Base-by-base conservation (phyloP, 2,888 invertebrate genomes). In the Drosophila peninsularis region DNA sequence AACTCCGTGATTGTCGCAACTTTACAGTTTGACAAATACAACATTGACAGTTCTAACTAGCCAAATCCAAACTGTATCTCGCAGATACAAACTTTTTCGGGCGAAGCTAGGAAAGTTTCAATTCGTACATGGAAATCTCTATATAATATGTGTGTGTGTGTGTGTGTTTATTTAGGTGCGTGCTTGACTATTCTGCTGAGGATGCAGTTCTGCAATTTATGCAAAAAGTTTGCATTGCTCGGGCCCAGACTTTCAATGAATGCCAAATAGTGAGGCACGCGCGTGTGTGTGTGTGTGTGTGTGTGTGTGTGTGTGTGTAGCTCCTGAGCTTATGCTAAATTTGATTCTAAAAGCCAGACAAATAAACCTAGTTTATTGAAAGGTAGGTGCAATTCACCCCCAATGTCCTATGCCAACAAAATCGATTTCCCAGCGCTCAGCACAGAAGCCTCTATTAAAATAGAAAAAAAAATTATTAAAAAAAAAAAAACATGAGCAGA, bases 101-200 rank as follows among this genome's bases (percentile, higher is more conserved):
- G 75, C 83, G 72, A 68, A 68, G 71, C 71, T 72, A 64, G 54
- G 75, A 85, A 85, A 88, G 85, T 88, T 83, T 88, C 86, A 88
- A 83, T 85, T 78, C 78, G 67, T 78, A 58, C 69, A 71, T 63
- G 62, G 27, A 50, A 55, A 32, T 41, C 7, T 42, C 42, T 30
- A 17, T 47, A 17, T n/a, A 45, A 30, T 32, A 19, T 13, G 41
- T 44, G 34, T 62, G 63, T 24, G 34, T 52, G 45, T 53, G 30
- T 34, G 50, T 37, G 37, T 57, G 36, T 62, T 47, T 62, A 50
- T 53, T 50, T 76, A 49, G 60, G 42, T 69, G 77, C 60, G 58
- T 71, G 58, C 42, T 52, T 62, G 55, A 55, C 45, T 69, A 63
- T 68, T 65, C 81, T 62, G 78, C 66, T 81, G 49, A 61, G 32